phyloP scores from a whole-genome alignment of 2,797 vertebrate genomes.

The Myripristis murdjan region DNA sequence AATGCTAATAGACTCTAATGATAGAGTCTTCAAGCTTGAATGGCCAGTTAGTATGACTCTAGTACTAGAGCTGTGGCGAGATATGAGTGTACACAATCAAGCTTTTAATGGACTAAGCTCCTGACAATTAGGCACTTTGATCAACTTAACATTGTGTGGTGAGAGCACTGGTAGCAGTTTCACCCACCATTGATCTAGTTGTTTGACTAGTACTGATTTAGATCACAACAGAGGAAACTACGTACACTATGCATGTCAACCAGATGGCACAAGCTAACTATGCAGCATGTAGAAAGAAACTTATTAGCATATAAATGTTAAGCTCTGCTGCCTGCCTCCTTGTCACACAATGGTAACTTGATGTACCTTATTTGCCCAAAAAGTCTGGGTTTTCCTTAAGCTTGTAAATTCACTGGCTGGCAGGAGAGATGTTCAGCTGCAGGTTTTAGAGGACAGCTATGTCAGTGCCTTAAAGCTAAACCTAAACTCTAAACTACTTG shows the following conservation, averaged over 20 bases:
- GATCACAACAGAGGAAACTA: slow-evolving; percentile 30
- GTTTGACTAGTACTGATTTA: slow-evolving; percentile 46
- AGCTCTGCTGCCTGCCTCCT: not conserved
- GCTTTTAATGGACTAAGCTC: slow-evolving; percentile 13
- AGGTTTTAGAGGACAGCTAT: not conserved
- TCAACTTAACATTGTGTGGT: slow-evolving; percentile 24
- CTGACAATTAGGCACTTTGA: slow-evolving; percentile 46
- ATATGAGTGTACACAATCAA: not conserved
- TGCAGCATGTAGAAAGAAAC: not conserved
- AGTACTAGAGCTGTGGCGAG: not conserved
- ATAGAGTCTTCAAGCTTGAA: slow-evolving; percentile 2
- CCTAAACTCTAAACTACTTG: not conserved
- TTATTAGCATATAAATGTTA: too few relatives aligned
- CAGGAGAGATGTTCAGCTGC: not conserved
- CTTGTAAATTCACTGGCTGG: slow-evolving; percentile 5
- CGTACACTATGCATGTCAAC: slow-evolving; percentile 10
- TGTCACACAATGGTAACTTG: slow-evolving; percentile 6
- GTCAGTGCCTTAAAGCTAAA: slow-evolving; percentile 6
- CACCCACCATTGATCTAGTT: slow-evolving; percentile 53
- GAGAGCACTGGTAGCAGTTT: slow-evolving; percentile 8
- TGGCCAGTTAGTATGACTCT: not conserved
- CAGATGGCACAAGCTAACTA: slow-evolving; percentile 20
- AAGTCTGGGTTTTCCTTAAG: not conserved
- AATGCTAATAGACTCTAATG: slow-evolving; percentile 6
- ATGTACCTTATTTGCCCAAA: slow-evolving; percentile 29